Evolutionary conservation across 2,797 vertebrate genomes (phyloP), one percentile per base, ranked within the genome.

Genomic region (Gila robusta): DNA sequence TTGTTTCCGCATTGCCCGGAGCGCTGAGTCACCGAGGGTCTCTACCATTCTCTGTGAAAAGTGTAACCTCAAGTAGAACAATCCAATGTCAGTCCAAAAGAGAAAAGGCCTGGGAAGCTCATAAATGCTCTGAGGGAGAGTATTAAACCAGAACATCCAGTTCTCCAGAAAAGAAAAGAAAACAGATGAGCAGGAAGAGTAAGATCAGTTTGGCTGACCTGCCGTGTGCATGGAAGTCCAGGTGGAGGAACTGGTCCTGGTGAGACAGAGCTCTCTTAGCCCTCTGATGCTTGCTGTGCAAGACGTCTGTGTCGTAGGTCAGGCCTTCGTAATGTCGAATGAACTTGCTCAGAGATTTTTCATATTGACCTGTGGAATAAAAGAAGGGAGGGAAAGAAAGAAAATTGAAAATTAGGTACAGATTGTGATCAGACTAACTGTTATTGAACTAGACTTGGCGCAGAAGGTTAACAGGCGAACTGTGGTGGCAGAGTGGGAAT

Each of bases 301-400:
- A 94, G 87, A 93, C 93, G 83, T 96, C 95, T 85, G 95, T 96
- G 91, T 97, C 95, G 0, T 99, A 99, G 56, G 97, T 97, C 86
- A 99, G 94, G 88, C 97, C 98, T 94, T 99, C 98, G 94, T 98
- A 99, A 94, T 99, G 97, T 80, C 91, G 96, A 91, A 99, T 98
- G 88, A 97, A 97, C 92, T 97, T 96, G 94, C 96, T 97, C 86
- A 99, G 93, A 72, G 94, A 95, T 80, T 96, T 98, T 88, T 94
- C 96, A 93, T 97, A 96, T 69, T 97, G 96, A 94, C 98, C 98
- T 99, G 44, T 2, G 67, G 14, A 88, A 49, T 49, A 23, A 83
- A 81, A 67, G 74, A 47, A 86, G 21, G 7, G 41, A 72, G 41
- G 54, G 28, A 52, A 35, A 52, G 28, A 47, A 7, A 41, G 4